phyloP scores from a whole-genome alignment of 2,113 vertebrate genomes.

The Centrocercus urophasianus region DNA sequence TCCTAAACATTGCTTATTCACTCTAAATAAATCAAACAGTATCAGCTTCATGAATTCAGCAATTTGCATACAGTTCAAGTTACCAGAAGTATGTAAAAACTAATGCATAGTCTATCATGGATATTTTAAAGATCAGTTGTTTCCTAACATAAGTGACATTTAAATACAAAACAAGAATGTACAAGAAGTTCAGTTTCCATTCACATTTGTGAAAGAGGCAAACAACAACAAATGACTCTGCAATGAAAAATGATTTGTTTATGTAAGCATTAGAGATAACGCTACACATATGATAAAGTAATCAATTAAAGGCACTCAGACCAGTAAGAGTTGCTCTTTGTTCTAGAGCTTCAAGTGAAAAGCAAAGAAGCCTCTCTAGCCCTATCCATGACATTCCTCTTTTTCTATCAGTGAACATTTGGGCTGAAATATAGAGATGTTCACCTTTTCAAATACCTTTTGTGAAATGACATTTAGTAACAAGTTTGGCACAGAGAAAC shows the following conservation, averaged over 20 bases:
- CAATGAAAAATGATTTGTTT: not conserved
- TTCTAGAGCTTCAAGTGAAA: not conserved
- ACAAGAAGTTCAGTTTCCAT: not conserved
- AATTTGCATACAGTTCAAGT: not conserved
- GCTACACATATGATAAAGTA: not conserved
- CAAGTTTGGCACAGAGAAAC: conserved; percentile 37
- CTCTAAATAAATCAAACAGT: not conserved
- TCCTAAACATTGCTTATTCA: not conserved
- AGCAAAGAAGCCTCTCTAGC: not conserved
- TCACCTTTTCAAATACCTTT: conserved; percentile 30
- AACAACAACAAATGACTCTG: not conserved
- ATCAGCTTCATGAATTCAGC: not conserved
- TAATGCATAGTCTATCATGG: not conserved
- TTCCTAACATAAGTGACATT: not conserved
- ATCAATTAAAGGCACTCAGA: not conserved
- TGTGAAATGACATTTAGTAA: conserved; percentile 56
- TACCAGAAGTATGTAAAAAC: not conserved
- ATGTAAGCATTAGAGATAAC: not conserved
- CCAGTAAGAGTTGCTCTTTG: not conserved
- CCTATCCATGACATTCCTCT: not conserved
- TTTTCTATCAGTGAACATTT: not conserved
- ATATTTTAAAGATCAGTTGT: not conserved
- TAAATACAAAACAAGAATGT: not conserved
- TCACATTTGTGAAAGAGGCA: not conserved
- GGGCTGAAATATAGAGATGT: not conserved